Conservation (phyloP, 2,888 invertebrate species). For the Megastigmus dorsalis region DNA sequence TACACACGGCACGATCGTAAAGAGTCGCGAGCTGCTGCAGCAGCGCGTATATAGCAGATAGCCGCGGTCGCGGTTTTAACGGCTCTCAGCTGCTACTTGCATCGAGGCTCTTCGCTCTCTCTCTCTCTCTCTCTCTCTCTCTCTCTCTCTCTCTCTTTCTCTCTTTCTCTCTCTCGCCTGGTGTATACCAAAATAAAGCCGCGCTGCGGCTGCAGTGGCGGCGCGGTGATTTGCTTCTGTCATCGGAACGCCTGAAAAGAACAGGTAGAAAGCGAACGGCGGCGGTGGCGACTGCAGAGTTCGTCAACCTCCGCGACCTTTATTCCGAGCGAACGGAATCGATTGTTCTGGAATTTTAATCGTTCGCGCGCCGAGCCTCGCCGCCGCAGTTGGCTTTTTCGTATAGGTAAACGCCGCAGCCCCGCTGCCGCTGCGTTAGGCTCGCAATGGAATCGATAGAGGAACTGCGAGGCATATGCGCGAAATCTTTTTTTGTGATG, state of each 20-base stretch:
- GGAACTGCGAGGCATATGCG: too few relatives aligned
- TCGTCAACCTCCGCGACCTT: constrained; percentile 58
- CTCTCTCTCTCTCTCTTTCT: too few relatives aligned
- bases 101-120: too few relatives aligned
- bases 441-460: too few relatives aligned
- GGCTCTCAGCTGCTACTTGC: background rate
- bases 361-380: background rate
- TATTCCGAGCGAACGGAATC: constrained; percentile 48
- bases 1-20: background rate
- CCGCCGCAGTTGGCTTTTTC: background rate
- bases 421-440: too few relatives aligned
- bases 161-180: too few relatives aligned
- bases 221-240: constrained; percentile 39
- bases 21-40: background rate
- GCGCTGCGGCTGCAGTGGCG: constrained; percentile 9
- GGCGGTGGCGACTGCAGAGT: constrained; percentile 56
- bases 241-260: constrained; percentile 27
- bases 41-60: background rate
- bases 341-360: constrained; percentile 55
- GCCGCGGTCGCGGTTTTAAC: constrained; percentile 10
- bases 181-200: constrained; percentile 39
- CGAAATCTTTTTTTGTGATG: background rate
- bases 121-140: too few relatives aligned
- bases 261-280: constrained; percentile 51
- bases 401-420: too few relatives aligned